These are phyloP conservation scores for Nemapogon koenigi DNA, from an alignment of 2,888 invertebrate genomes.

Conservation along the genomic window DNA sequence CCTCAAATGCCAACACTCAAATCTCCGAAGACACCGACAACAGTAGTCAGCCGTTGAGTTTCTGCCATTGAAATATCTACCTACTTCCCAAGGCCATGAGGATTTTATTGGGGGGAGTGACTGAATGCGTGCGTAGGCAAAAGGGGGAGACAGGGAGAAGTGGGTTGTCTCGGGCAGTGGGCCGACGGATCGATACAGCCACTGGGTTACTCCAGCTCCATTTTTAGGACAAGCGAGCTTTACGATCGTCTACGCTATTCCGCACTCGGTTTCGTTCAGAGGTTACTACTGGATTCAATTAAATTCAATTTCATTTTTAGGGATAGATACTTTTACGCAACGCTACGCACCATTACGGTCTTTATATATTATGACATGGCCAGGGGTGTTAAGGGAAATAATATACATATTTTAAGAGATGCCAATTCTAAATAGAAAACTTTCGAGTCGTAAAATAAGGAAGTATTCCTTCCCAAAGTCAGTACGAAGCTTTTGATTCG, in stretches of 20 bases:
- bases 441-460: no score
- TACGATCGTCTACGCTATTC: conserved; percentile 18
- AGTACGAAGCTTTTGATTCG: no score
- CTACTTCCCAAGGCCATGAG: conserved; percentile 26
- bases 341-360: no score
- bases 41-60: no score
- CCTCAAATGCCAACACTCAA: conserved; percentile 6
- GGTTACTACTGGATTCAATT: no score
- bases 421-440: no score
- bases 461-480: no score
- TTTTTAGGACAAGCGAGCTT: conserved; percentile 55
- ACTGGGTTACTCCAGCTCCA: conserved; percentile 30
- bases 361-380: no score
- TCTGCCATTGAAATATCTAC: conserved; percentile 28
- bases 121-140: conserved; percentile 19
- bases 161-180: conserved; percentile 40
- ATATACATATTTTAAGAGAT: no score
- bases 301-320: no score
- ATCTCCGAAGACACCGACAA: background rate
- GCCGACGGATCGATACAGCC: conserved; percentile 49
- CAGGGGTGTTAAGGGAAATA: no score
- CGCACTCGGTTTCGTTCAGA: conserved; percentile 8
- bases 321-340: no score
- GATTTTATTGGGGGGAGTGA: conserved; percentile 24
- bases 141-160: conserved; percentile 1